phyloP scores from a whole-genome alignment of 2,888 invertebrate genomes.

The Acholoe squamosa region DNA sequence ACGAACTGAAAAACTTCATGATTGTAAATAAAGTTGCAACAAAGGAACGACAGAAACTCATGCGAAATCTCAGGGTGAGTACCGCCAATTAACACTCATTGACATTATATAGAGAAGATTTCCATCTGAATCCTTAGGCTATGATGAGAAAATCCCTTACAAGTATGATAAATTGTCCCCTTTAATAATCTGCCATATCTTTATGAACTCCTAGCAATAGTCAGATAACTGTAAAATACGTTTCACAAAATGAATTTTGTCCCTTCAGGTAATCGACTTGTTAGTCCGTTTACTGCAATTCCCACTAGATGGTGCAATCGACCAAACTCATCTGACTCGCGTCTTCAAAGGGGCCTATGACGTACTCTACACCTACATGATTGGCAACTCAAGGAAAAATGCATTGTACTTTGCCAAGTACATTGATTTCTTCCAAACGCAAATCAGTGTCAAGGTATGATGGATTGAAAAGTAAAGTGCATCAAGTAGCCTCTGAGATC shows the following conservation, averaged over 20 bases:
- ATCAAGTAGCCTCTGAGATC: too few species aligned
- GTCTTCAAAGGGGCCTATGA: conserved; percentile 83
- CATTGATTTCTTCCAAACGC: conserved; percentile 83
- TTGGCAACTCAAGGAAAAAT: conserved; percentile 83
- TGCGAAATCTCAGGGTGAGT: conserved; percentile 82
- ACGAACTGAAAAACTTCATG: conserved; percentile 81
- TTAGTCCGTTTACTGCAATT: conserved; percentile 81
- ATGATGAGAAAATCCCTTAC: too few species aligned
- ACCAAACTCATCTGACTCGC: conserved; percentile 80
- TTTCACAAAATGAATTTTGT: background rate
- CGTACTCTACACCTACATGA: conserved; percentile 83
- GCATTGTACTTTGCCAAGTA: conserved; percentile 84
- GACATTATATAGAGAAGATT: too few species aligned
- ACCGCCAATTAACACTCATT: too few species aligned
- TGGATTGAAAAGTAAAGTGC: too few species aligned
- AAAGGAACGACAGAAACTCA: conserved; percentile 82
- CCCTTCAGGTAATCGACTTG: conserved; percentile 81
- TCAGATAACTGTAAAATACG: too few species aligned
- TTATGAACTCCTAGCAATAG: too few species aligned
- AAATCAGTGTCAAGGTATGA: conserved; percentile 83
- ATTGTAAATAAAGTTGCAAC: conserved; percentile 77
- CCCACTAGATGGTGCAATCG: conserved; percentile 79
- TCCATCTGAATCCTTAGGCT: too few species aligned
- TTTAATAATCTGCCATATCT: background rate
- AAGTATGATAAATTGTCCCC: too few species aligned